Base-by-base conservation (phyloP, 1,140 invertebrate genomes). In the Trichoplusia ni region DNA sequence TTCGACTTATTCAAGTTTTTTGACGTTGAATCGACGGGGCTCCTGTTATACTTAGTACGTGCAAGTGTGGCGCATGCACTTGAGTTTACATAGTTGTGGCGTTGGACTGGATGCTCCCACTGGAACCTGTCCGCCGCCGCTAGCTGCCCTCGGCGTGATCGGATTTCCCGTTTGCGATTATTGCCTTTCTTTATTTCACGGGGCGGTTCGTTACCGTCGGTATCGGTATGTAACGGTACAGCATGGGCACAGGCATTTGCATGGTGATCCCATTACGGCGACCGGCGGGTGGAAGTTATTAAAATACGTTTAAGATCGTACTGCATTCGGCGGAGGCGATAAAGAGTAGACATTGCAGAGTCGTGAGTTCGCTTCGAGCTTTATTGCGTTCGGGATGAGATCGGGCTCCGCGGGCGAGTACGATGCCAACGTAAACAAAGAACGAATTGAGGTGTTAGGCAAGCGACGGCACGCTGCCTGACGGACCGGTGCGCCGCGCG, bases 241-340 rank as follows among this genome's bases (percentile, higher is more conserved):
- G 60, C 56, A 66, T 76, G 74, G 73, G 70, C 72, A 73, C 68
- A 71, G 64, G 76, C 70, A 85, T 89, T 89, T 86, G 86, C 86
- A 85, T 89, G 80, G 75, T 75, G 73, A 67, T 72, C 69, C 77
- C 73, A 83, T 83, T 84, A 84, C 65, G 69, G 70, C 62, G 63
- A 77, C 73, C 67, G 74, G 72, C 67, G 75, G 74, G 79, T 77
- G 72, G 79, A 84, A 77, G 79, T 83, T 86, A 83, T 83, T 89
- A 82, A 86, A 86, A 85, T 82, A 80, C 77, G 70, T 82, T 84
- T 84, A 84, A 86, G 80, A 82, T 82, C 67, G 76, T 64, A 74
- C 69, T 61, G 77, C 69, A 80, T 79, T 84, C 66, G 79, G 74
- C 51, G 64, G 73, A 74, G 73, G 75, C 75, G 82, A 86, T 86